Base-by-base conservation (phyloP, 2,797 vertebrate genomes). In the Xenops minutus region DNA sequence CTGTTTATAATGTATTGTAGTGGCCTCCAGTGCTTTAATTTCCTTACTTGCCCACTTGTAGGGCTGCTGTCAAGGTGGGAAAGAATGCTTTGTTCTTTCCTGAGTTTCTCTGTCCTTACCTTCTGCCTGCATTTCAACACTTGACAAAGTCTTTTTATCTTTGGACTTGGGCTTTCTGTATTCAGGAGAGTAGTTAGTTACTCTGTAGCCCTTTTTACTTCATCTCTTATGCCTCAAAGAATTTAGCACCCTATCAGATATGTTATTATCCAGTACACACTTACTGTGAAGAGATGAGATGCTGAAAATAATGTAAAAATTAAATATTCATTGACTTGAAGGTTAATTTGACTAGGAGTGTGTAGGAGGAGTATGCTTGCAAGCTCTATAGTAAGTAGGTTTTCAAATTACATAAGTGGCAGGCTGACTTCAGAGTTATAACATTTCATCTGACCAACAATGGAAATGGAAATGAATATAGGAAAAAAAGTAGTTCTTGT, bases 321-420 rank as follows among this genome's bases (percentile, higher is more conserved):
- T 94, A 94, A 95, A 90, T 91, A 91, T 89, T 94, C 92, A 86
- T 78, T 94, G 85, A 72, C 93, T 96, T 94, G 79, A 92, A 96
- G 89, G 82, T 95, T 93, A 93, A 86, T 95, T 93, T 4, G 24
- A 92, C 73, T 75, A 66, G 77, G 26, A 96, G 66, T 69, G 78
- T 89, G 95, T 93, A 83, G 95, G 89, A 68, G 91, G 54, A 87
- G 51, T 77, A 68, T 69, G 85, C 80, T 92, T 92, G 61, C 69
- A 91, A 94, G 66, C 79, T 91, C 76, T 93, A 22, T 41, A 75
- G 73, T 48, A 89, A 85, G 84, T 74, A 84, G n/a, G 51, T 69
- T 96, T 89, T 92, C 73, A 88, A 92, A 86, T 96, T 92, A 91
- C 67, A 2, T 89, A 94, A 89, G 73, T 93, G 91, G 91, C 88